phyloP scores from a whole-genome alignment of 2,797 vertebrate genomes.

The Myotis findleyi region DNA sequence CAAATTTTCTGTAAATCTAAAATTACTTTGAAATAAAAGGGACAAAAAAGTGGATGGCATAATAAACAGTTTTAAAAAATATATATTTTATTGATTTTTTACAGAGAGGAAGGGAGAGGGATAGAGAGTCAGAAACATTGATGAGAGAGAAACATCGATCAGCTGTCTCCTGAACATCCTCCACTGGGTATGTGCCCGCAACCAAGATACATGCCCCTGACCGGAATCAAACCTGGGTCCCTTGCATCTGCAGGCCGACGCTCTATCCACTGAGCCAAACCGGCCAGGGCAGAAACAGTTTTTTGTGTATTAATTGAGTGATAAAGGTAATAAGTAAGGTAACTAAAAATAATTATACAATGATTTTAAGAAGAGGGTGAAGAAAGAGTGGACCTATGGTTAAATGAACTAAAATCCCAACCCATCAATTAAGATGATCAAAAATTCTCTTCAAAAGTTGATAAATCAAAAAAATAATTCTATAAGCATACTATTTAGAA shows the following conservation, averaged over 20 bases:
- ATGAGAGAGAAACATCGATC: too few relatives aligned
- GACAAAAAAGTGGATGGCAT: not conserved
- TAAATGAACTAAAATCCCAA: constrained; percentile 2
- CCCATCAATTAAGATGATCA: not conserved
- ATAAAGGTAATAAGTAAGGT: not conserved
- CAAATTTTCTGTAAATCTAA: not conserved
- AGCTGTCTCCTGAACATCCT: too few relatives aligned
- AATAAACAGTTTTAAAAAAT: not conserved
- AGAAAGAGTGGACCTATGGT: not conserved
- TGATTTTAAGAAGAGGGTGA: not conserved
- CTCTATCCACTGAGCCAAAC: too few relatives aligned
- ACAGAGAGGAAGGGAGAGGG: too few relatives aligned
- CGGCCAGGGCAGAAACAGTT: not conserved
- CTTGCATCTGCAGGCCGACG: too few relatives aligned
- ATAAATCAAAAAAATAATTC: not conserved
- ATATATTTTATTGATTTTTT: too few relatives aligned
- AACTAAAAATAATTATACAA: not conserved
- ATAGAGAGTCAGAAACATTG: too few relatives aligned
- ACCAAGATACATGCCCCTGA: too few relatives aligned
- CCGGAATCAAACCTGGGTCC: too few relatives aligned
- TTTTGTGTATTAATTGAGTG: not conserved
- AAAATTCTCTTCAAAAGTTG: not conserved
- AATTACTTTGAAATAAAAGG: not conserved
- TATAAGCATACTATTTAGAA: not conserved
- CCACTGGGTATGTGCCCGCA: too few relatives aligned